Evolutionary conservation across 2,888 invertebrate genomes (phyloP).

Genomic region (Heliconius hortense): DNA sequence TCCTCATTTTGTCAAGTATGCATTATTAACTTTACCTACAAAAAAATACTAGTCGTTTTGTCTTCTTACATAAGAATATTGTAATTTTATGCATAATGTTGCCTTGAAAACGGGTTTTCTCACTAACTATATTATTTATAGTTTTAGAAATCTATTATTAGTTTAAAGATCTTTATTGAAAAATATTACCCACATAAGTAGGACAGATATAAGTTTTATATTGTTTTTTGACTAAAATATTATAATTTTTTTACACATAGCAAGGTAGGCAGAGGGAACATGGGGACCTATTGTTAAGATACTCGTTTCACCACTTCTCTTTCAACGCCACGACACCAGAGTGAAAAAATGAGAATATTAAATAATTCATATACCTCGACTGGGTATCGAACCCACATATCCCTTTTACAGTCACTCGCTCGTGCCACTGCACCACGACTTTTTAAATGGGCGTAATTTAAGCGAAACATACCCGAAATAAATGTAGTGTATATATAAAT

Average conservation of each 20-base stretch:
- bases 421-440: too few species aligned
- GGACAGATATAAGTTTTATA: neutral
- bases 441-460: too few species aligned
- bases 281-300: neutral
- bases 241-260: too few species aligned
- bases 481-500: too few species aligned
- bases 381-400: too few species aligned
- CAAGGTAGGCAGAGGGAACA: too few species aligned
- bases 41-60: neutral
- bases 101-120: constrained; percentile 9
- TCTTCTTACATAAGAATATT: constrained; percentile 4
- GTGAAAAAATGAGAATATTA: too few species aligned
- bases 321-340: too few species aligned
- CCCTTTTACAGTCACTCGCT: too few species aligned
- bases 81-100: constrained; percentile 10
- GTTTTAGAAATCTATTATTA: neutral
- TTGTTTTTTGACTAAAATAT: neutral
- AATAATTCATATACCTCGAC: too few species aligned
- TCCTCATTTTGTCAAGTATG: constrained; percentile 1
- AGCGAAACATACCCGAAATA: too few species aligned
- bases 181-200: neutral
- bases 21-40: neutral
- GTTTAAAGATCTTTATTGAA: neutral
- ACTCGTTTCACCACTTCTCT: neutral
- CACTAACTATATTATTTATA: neutral